Evolutionary conservation across 1,140 invertebrate species (phyloP), one percentile per base, ranked within the genome.

Genomic region (Calephelis virginiensis): DNA sequence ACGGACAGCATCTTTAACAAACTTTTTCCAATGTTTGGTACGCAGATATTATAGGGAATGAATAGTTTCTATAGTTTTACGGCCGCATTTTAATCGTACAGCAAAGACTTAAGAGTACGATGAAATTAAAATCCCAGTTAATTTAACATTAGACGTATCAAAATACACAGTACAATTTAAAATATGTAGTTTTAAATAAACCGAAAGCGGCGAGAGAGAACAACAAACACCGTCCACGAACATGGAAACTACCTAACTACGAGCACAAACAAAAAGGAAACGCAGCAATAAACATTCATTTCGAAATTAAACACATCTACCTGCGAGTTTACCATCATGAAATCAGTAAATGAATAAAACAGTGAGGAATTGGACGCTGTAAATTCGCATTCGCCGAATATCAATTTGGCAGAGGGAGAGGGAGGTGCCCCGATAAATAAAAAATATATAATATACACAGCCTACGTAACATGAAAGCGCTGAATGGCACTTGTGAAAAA

Each of bases 401-500:
- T 90, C 88, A 88, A 90, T 90, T 88, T 83, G 84, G 82, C 68
- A 67, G 75, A 80, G 76, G 77, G 73, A 75, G 75, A 74, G 72
- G 82, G 75, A 81, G 81, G 76, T 72, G 73, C 59, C 68, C 76
- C 80, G 85, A 89, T 89, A 91, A 89, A 89, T 86, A 88, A 87
- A 89, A 69, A 70, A 87, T 82, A 89, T 83, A 89, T 85, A 90
- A 85, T 82, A 90, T 84, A 91, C 79, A 89, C 79, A 80, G 82
- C 77, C 72, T 72, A 77, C 78, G 81, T 77, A 85, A 85, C 85
- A 86, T 88, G 85, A 89, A 89, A 86, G 86, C 86, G 78, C 80
- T 84, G 85, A 91, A 91, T 91, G 89, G 86, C 89, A 91, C 89
- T 90, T 87, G 86, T 90, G 88, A 90, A 90, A 90, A 90, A 90